These are phyloP conservation scores for Colossoma macropomum DNA, from an alignment of 2,113 vertebrate species.

Conservation along the genomic window DNA sequence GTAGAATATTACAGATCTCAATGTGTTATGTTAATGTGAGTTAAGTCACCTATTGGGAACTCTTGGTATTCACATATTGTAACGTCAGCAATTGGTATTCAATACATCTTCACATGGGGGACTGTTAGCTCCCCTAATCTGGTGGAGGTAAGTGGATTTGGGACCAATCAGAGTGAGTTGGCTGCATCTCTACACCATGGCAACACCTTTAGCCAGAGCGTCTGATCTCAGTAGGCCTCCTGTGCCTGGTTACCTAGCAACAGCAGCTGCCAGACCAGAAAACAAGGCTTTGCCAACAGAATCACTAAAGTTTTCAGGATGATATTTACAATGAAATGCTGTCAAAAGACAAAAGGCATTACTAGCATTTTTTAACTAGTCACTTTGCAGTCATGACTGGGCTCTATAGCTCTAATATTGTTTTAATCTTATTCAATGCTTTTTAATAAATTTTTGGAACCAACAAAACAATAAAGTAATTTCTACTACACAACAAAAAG, in stretches of 20 bases:
- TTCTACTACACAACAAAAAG: no score
- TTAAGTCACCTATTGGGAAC: not conserved
- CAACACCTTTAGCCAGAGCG: conserved; percentile 54
- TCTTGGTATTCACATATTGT: not conserved
- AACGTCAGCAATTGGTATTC: not conserved
- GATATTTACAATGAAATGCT: not conserved
- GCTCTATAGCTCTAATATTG: not conserved
- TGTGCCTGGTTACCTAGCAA: conserved; percentile 74
- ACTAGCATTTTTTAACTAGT: not conserved
- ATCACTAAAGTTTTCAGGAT: conserved; percentile 61
- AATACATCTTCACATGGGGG: not conserved
- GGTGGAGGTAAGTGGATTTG: conserved; percentile 10
- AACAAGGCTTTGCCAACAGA: conserved; percentile 54
- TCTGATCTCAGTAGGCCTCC: conserved; percentile 54
- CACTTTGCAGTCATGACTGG: not conserved
- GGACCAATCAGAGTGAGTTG: conserved; percentile 47
- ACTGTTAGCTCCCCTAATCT: not conserved
- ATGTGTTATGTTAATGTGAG: no score
- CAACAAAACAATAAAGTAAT: no score
- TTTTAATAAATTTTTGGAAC: no score
- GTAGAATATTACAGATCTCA: not conserved
- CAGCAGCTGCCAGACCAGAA: conserved; percentile 59
- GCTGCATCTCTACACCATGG: conserved; percentile 53
- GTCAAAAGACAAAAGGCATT: not conserved
- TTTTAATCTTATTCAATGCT: no score